Evolutionary conservation across 2,113 vertebrate genomes (phyloP).

Genomic region (Bostrychus sinensis): DNA sequence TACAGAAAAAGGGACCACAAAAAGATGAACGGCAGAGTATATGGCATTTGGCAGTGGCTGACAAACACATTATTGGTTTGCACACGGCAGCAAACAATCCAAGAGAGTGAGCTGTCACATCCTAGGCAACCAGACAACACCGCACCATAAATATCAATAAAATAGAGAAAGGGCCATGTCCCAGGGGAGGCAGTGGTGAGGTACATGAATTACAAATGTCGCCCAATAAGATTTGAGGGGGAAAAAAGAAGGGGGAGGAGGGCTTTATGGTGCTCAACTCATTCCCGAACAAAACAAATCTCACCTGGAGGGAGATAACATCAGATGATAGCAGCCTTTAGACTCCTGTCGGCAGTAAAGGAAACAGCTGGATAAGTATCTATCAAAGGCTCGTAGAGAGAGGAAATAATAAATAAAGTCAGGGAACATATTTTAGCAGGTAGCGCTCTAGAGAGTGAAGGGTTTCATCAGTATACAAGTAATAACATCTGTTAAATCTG

Average conservation of each 20-base stretch:
- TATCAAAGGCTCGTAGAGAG: constrained; percentile 10
- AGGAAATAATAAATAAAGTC: background rate
- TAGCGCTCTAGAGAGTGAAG: background rate
- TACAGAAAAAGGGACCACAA: constrained; percentile 54
- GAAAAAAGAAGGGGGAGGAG: constrained; percentile 37
- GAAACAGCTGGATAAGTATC: constrained; percentile 37
- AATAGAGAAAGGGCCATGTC: constrained; percentile 63
- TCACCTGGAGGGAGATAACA: constrained; percentile 45
- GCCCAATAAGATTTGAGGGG: constrained; percentile 47
- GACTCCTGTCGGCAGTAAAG: constrained; percentile 32
- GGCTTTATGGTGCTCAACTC: constrained; percentile 28
- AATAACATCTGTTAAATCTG: no score
- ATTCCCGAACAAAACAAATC: constrained; percentile 50
- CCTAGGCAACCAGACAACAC: constrained; percentile 43
- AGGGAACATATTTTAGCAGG: background rate
- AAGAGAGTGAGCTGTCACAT: constrained; percentile 69
- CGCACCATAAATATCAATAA: constrained; percentile 74
- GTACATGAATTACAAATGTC: constrained; percentile 70
- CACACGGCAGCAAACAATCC: constrained; percentile 65
- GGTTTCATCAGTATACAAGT: background rate
- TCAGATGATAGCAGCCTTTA: constrained; percentile 23
- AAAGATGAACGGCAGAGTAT: constrained; percentile 59
- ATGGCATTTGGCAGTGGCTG: constrained; percentile 64
- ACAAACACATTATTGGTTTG: constrained; percentile 71
- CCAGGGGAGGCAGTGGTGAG: constrained; percentile 47